Evolutionary conservation across 2,888 invertebrate species (phyloP).

Genomic region (Diarsia mendica): DNA sequence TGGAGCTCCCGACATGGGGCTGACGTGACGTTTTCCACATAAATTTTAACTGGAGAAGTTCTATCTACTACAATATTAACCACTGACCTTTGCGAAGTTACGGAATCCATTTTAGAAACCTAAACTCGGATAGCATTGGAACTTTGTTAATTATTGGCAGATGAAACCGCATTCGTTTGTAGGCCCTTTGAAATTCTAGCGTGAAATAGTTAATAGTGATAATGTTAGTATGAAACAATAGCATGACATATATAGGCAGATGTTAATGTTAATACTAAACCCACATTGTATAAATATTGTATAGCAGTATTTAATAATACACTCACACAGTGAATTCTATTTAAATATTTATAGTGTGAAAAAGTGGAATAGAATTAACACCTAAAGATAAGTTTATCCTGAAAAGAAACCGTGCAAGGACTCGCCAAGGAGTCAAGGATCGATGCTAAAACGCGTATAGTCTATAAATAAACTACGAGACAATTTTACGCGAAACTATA

Average conservation of each 20-base stretch:
- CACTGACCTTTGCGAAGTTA: conserved; percentile 28
- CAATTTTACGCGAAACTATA: conserved; percentile 63
- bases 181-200: conserved; percentile 4
- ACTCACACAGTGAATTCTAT: not conserved
- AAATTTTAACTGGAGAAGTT: conserved; percentile 35
- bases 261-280: too few relatives aligned
- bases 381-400: conserved; percentile 25
- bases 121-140: conserved; percentile 13
- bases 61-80: conserved; percentile 38
- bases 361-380: conserved; percentile 13
- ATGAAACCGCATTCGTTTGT: conserved; percentile 2
- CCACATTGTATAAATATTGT: too few relatives aligned
- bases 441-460: conserved; percentile 69
- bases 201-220: not conserved
- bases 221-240: not conserved
- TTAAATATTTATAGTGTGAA: not conserved
- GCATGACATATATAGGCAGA: not conserved
- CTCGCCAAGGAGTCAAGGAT: conserved; percentile 66
- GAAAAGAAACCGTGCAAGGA: conserved; percentile 38
- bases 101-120: conserved; percentile 6
- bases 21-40: conserved; percentile 47
- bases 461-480: conserved; percentile 75
- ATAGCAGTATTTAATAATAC: not conserved
- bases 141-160: conserved; percentile 28
- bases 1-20: conserved; percentile 47